phyloP scores from a whole-genome alignment of 2,113 vertebrate genomes.

The Aphyosemion australe region DNA sequence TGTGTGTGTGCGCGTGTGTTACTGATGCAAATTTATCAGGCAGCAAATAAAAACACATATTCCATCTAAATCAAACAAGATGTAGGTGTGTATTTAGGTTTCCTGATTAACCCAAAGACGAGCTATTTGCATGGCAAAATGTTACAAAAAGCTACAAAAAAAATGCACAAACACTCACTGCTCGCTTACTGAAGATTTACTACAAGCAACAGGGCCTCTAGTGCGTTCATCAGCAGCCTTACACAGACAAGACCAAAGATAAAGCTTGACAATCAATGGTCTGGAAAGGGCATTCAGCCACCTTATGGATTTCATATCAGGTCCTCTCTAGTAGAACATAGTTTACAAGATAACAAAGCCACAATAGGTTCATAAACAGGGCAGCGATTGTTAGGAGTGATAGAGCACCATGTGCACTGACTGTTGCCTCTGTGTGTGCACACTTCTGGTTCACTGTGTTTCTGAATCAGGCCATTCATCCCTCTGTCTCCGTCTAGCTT shows the following conservation, averaged over 20 bases:
- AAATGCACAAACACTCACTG: not conserved
- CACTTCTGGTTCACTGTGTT: constrained; percentile 23
- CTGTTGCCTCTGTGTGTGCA: constrained; percentile 11
- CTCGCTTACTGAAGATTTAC: constrained; percentile 7
- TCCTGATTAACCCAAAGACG: too few relatives aligned
- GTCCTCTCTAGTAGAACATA: constrained; percentile 43
- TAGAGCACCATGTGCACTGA: constrained; percentile 27
- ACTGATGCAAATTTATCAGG: not conserved
- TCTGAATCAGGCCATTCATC: constrained; percentile 59
- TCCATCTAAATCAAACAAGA: not conserved
- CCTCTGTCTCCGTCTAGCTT: constrained; percentile 39
- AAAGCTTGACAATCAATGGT: constrained; percentile 52
- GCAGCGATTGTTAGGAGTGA: constrained; percentile 50
- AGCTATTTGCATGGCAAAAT: too few relatives aligned
- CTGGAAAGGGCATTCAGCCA: constrained; percentile 42
- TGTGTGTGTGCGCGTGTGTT: too few relatives aligned
- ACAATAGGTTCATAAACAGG: constrained; percentile 59
- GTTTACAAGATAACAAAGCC: constrained; percentile 57
- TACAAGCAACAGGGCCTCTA: constrained; percentile 12
- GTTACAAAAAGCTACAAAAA: too few relatives aligned
- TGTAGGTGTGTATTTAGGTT: not conserved
- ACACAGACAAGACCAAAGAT: constrained; percentile 41
- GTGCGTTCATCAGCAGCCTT: constrained; percentile 35
- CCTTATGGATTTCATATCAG: constrained; percentile 66
- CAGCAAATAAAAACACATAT: not conserved